Evolutionary conservation across 2,113 vertebrate genomes (phyloP).

Genomic region (Cricetomys ansorgei): DNA sequence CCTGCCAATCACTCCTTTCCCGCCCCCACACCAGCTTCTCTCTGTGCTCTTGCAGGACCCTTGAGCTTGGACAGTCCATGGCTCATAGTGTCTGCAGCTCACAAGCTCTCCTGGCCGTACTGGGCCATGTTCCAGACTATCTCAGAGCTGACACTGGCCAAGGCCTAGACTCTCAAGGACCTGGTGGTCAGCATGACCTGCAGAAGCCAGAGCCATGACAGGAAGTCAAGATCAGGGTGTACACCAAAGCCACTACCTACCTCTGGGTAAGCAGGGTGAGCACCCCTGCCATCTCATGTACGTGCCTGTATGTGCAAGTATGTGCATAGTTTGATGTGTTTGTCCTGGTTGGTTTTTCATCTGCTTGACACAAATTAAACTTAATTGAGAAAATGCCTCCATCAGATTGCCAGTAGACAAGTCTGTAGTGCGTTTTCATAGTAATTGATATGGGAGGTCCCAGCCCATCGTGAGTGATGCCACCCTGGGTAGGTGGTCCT

Average conservation of each 20-base stretch:
- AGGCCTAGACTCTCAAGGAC: conserved; percentile 87
- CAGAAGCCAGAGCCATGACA: conserved; percentile 84
- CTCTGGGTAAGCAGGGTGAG: conserved; percentile 82
- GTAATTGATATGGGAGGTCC: neutral
- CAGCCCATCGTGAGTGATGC: neutral
- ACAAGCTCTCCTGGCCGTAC: conserved; percentile 88
- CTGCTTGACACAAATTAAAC: neutral
- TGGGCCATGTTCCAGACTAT: conserved; percentile 84
- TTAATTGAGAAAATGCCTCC: neutral
- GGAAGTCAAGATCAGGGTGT: conserved; percentile 88
- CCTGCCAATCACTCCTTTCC: neutral
- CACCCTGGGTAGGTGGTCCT: neutral
- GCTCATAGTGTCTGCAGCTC: conserved; percentile 87
- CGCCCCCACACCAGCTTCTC: rapidly evolving
- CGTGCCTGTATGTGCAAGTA: too few species aligned
- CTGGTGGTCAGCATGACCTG: conserved; percentile 88
- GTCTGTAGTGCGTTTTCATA: neutral
- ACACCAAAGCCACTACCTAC: conserved; percentile 88
- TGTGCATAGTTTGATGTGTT: neutral
- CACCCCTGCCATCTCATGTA: neutral
- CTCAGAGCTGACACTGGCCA: conserved; percentile 87
- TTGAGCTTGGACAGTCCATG: conserved; percentile 92
- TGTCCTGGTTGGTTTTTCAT: neutral
- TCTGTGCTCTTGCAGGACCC: conserved; percentile 81
- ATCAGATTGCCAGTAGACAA: neutral